A percentile compares a stretch with the other conserved stretches of the same genome.
Evolutionary conservation across 2,113 vertebrate genomes (phyloP).

Genomic region (Prinia subflava): DNA sequence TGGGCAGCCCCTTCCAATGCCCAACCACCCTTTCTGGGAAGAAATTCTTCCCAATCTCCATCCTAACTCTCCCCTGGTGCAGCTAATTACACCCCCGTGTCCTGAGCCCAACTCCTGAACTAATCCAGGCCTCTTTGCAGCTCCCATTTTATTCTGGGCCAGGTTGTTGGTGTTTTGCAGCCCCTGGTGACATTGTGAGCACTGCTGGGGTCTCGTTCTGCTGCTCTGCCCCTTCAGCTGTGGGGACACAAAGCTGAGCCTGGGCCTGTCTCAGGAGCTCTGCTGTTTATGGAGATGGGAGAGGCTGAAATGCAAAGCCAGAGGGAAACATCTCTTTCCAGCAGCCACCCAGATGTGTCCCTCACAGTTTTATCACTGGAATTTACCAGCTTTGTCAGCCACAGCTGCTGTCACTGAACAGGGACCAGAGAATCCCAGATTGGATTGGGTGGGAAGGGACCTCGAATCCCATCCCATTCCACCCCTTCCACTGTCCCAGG

Average conservation of each 20-base stretch:
- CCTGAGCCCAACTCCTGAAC: background rate
- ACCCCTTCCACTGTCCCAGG: background rate
- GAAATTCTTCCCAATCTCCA: background rate
- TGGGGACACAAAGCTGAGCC: background rate
- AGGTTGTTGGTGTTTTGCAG: background rate
- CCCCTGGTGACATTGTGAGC: background rate
- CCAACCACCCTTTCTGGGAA: background rate
- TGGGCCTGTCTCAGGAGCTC: background rate
- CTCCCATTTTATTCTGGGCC: background rate
- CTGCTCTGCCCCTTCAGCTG: background rate
- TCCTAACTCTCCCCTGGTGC: background rate
- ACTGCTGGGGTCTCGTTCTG: background rate
- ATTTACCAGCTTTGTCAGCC: background rate
- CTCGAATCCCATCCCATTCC: background rate
- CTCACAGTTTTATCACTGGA: background rate
- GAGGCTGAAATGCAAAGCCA: background rate
- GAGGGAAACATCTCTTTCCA: background rate
- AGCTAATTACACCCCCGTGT: fast-evolving
- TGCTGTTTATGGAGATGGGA: background rate
- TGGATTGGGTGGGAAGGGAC: background rate
- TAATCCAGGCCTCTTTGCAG: background rate
- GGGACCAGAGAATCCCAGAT: background rate
- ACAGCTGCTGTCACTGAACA: background rate
- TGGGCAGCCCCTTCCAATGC: background rate
- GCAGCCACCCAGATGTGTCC: background rate